These are phyloP conservation scores for Melieria crassipennis DNA, from an alignment of 2,888 invertebrate genomes.

Conservation along the genomic window DNA sequence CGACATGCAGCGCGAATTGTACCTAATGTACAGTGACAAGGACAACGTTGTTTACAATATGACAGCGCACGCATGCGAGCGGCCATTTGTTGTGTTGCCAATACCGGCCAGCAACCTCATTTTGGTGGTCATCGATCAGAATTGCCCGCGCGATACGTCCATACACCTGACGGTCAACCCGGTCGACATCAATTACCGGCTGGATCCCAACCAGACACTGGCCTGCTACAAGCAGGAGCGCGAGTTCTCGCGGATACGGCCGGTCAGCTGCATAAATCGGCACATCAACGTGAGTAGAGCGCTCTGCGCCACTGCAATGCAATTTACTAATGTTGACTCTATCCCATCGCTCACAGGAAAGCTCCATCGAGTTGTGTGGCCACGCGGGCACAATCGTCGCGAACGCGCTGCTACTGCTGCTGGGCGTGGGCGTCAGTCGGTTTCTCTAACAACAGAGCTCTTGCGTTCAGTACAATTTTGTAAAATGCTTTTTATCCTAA, in stretches of 20 bases:
- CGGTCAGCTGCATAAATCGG: constrained; percentile 79
- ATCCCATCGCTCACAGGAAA: constrained; percentile 66
- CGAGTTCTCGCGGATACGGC: constrained; percentile 74
- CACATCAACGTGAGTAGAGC: constrained; percentile 75
- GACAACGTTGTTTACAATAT: constrained; percentile 68
- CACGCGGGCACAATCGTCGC: constrained; percentile 60
- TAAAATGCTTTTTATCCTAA: too few species aligned
- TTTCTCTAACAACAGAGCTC: constrained; percentile 55
- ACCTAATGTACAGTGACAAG: constrained; percentile 68
- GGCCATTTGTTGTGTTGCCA: constrained; percentile 77
- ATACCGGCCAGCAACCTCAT: constrained; percentile 83
- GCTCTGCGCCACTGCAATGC: too few species aligned
- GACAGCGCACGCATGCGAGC: constrained; percentile 65
- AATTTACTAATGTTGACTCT: neutral
- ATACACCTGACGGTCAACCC: constrained; percentile 65
- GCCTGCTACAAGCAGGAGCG: constrained; percentile 71
- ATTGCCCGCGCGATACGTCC: constrained; percentile 69
- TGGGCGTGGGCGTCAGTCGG: constrained; percentile 53
- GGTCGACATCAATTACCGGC: constrained; percentile 65
- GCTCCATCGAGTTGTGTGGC: constrained; percentile 75
- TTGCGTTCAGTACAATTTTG: constrained; percentile 41
- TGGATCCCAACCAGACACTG: constrained; percentile 69
- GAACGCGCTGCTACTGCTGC: constrained; percentile 56
- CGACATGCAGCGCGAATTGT: constrained; percentile 77
- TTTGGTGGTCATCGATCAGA: constrained; percentile 77